Percentiles rank a stretch among this genome's conserved stretches.
Conservation (phyloP, 1,140 invertebrate species). For the Drosophila burlai region DNA sequence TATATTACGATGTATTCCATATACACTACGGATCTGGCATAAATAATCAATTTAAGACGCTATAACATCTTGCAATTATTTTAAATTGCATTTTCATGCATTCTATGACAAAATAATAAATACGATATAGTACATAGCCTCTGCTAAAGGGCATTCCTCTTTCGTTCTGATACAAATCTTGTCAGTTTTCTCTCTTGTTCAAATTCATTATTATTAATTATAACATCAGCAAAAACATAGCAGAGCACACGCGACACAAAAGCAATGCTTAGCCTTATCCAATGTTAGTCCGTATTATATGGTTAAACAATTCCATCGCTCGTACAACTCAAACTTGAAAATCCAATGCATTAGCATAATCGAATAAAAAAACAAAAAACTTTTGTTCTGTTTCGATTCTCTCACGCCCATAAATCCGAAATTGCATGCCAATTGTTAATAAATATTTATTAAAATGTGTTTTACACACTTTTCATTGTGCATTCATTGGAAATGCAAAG, state of each 20-base stretch:
- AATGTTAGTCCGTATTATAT: background rate
- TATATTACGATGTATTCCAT: constrained; percentile 4
- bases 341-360: constrained; percentile 37
- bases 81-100: background rate
- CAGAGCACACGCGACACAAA: constrained; percentile 13
- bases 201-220: constrained; percentile 4
- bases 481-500: constrained; percentile 65
- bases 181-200: background rate
- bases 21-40: constrained; percentile 8
- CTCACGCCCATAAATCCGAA: constrained; percentile 50
- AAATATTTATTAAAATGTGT: constrained; percentile 72
- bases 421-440: constrained; percentile 74
- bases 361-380: background rate
- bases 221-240: background rate
- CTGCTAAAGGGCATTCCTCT: background rate
- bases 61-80: background rate
- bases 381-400: constrained; percentile 35
- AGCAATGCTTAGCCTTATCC: constrained; percentile 5
- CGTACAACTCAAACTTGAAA: constrained; percentile 15
- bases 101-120: background rate
- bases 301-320: background rate
- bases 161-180: no score
- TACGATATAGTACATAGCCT: no score
- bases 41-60: constrained; percentile 1
- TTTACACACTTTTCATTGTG: constrained; percentile 65